These are phyloP conservation scores for Xiphorhynchus erythropygius DNA, from an alignment of 2,797 vertebrate species.

Conservation along the genomic window DNA sequence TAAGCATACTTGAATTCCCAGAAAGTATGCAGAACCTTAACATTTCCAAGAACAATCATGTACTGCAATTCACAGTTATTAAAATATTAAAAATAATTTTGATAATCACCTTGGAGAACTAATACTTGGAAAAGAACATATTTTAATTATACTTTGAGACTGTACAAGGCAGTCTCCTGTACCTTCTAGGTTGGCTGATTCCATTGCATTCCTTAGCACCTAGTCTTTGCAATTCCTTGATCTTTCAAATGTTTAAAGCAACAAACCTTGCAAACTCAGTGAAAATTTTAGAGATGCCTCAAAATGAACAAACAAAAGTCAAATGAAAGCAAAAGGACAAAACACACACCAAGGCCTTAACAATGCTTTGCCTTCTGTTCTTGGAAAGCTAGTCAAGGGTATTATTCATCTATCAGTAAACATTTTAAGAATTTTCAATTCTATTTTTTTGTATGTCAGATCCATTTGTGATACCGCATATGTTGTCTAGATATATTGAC, in stretches of 20 bases:
- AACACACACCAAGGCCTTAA: background rate
- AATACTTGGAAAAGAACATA: background rate
- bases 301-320: too few relatives aligned
- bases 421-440: background rate
- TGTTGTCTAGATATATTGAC: background rate
- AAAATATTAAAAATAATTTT: background rate
- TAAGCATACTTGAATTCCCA: background rate
- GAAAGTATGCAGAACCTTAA: background rate
- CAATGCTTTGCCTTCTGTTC: accelerated
- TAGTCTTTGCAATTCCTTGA: background rate
- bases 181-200: background rate
- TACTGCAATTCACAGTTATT: background rate
- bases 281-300: background rate
- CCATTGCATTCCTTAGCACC: accelerated
- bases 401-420: background rate
- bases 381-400: background rate
- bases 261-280: accelerated
- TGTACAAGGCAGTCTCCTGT: background rate
- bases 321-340: background rate
- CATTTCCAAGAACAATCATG: background rate
- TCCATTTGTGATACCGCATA: background rate
- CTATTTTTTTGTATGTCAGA: background rate
- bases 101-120: background rate
- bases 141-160: background rate
- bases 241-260: background rate